phyloP scores from a whole-genome alignment of 2,113 vertebrate species.

The Sisor rabdophorus region DNA sequence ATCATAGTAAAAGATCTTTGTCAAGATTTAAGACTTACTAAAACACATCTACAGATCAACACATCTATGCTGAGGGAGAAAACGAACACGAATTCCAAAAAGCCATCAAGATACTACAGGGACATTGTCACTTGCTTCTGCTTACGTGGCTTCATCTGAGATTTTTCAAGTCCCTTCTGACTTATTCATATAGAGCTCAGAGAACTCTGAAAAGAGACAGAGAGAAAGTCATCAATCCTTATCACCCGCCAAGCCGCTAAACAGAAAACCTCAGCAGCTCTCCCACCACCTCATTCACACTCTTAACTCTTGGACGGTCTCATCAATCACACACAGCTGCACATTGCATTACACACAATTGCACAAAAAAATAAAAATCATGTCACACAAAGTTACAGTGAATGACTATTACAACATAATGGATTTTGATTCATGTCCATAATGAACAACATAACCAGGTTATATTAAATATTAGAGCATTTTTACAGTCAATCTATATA shows the following conservation, averaged over 20 bases:
- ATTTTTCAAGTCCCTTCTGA: background rate
- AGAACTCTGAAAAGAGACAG: too few relatives aligned
- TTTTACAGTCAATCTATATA: background rate
- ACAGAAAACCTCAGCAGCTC: conserved; percentile 5
- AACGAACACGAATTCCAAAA: background rate
- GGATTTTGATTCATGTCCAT: too few relatives aligned
- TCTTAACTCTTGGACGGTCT: background rate
- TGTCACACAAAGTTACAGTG: background rate
- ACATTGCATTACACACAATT: background rate
- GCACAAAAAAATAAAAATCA: background rate
- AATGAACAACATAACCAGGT: too few relatives aligned
- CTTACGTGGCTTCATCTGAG: background rate
- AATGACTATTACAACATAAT: background rate
- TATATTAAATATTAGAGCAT: background rate
- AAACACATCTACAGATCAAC: background rate
- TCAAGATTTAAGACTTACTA: background rate
- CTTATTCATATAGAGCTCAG: background rate
- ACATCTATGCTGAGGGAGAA: background rate
- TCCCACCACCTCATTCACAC: background rate
- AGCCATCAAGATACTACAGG: background rate
- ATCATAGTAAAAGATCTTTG: background rate
- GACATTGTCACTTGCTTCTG: background rate
- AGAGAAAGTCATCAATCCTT: conserved; percentile 3
- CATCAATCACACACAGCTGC: background rate
- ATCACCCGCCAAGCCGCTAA: background rate